A percentile compares a stretch with the other conserved stretches of the same genome.
Evolutionary conservation across 2,113 vertebrate species (phyloP).

Genomic region (Periophthalmus modestus): DNA sequence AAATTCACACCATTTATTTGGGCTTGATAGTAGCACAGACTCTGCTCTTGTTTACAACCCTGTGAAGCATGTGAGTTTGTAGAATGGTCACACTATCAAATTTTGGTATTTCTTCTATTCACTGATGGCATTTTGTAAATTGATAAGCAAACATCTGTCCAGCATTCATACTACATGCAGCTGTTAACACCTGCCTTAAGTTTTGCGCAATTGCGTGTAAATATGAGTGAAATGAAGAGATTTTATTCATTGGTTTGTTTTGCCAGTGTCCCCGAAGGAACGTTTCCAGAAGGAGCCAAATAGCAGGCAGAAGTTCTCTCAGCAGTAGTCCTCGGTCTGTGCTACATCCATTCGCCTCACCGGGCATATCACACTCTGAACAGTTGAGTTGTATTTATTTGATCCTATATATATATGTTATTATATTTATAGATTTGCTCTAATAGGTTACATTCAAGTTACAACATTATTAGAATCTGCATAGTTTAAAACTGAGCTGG

Average conservation of each 20-base stretch:
- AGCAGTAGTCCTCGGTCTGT: constrained; percentile 42
- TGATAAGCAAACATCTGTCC: background rate
- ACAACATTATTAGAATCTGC: too few relatives aligned
- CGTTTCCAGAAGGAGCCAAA: constrained; percentile 31
- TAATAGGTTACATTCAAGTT: background rate
- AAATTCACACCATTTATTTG: background rate
- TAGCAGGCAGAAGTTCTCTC: constrained; percentile 18
- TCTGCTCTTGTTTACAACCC: background rate
- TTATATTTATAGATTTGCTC: background rate
- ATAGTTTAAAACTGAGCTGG: too few relatives aligned
- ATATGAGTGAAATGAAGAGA: constrained; percentile 1
- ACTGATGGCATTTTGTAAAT: background rate
- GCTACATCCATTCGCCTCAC: constrained; percentile 22
- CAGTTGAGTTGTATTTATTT: constrained; percentile 28
- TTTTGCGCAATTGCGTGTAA: background rate
- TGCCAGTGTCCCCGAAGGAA: constrained; percentile 49
- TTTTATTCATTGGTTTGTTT: constrained; percentile 8
- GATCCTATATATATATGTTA: background rate
- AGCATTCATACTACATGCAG: background rate
- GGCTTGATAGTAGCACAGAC: background rate
- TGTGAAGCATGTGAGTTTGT: background rate
- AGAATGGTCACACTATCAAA: background rate
- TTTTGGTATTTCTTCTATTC: background rate
- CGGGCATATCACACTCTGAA: constrained; percentile 34
- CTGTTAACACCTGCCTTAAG: constrained; percentile 3